These are phyloP conservation scores for Torymus texanus DNA, from an alignment of 2,888 invertebrate genomes.

Conservation along the genomic window DNA sequence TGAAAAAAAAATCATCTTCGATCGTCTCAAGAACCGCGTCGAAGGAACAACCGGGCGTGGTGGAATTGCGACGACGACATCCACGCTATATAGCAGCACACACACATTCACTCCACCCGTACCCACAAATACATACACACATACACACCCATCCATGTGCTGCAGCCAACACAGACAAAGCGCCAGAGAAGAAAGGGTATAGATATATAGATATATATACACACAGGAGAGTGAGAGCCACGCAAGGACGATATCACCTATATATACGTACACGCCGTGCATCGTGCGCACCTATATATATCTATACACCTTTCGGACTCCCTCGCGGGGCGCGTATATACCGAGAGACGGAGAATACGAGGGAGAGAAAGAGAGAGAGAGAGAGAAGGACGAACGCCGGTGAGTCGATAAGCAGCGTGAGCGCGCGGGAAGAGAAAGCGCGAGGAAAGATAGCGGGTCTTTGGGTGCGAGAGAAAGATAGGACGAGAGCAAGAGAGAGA, in stretches of 20 bases:
- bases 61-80: slow-evolving; percentile 15
- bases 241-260: slow-evolving; percentile 33
- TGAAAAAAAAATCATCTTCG: slow-evolving; percentile 43
- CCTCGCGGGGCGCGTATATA: neutral
- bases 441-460: slow-evolving; percentile 25
- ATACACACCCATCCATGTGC: slow-evolving; percentile 17
- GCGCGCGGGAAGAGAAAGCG: slow-evolving; percentile 15
- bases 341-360: slow-evolving; percentile 27
- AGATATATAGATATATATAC: neutral
- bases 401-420: neutral
- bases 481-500: slow-evolving; percentile 26
- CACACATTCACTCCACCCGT: slow-evolving; percentile 23
- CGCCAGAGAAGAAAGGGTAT: slow-evolving; percentile 62
- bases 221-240: neutral
- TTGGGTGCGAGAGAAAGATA: neutral
- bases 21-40: slow-evolving; percentile 55
- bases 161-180: slow-evolving; percentile 42
- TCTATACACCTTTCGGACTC: neutral
- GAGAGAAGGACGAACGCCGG: neutral
- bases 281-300: slow-evolving; percentile 15
- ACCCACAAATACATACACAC: neutral
- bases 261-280: neutral
- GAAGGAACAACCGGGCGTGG: slow-evolving; percentile 49
- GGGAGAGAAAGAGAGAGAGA: slow-evolving; percentile 4
- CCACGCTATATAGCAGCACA: too few relatives aligned